Base-by-base conservation (phyloP, 2,797 vertebrate species). In the Coregonus suidteri region DNA sequence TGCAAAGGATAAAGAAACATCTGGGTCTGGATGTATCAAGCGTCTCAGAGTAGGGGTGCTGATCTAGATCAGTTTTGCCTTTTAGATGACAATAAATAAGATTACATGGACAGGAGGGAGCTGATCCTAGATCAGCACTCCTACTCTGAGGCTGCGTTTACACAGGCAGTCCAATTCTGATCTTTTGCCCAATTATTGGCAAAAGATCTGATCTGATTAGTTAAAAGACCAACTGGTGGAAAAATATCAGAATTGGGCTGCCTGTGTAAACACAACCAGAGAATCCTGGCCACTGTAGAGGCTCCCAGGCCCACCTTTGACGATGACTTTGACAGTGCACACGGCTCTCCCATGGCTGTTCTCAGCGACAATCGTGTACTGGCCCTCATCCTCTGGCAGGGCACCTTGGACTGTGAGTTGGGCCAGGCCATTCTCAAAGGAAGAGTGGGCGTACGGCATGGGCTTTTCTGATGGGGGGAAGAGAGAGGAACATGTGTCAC, bases 281-380 rank as follows among this genome's bases (percentile, higher is more conserved):
- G 9, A 47, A 59, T 4, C n/a, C 9, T 9, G 6, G n/a, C 3
- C 53, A 6, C 31, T 4, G 51, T 15, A 69, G 4, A 69, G 53
- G 71, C 53, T 18, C 20, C 35, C 14, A 25, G 3, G 76, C 88
- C 90, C 91, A 97, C 96, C 96, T 85, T 90, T 94, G 78, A 96
- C 92, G 14, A 91, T 91, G 83, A 96, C 94, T 11, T 77, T 89
- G 82, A 94, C 90, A 3, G 91, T 93, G 87, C 95, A 96, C 72
- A 93, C 93, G 56, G 90, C 93, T 79, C 84, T 90, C 62, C 95
- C 96, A 62, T 76, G 73, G 73, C 74, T 75, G 80, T 95, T 96
- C 89, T 94, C 91, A 20, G 95, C 95, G 81, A 95, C 88, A 82
- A 96, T 97, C 4, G 91, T 93, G 35, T 96, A 96, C 80, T 91